phyloP scores from a whole-genome alignment of 2,888 invertebrate species.

The Scaptomyza polygonia region DNA sequence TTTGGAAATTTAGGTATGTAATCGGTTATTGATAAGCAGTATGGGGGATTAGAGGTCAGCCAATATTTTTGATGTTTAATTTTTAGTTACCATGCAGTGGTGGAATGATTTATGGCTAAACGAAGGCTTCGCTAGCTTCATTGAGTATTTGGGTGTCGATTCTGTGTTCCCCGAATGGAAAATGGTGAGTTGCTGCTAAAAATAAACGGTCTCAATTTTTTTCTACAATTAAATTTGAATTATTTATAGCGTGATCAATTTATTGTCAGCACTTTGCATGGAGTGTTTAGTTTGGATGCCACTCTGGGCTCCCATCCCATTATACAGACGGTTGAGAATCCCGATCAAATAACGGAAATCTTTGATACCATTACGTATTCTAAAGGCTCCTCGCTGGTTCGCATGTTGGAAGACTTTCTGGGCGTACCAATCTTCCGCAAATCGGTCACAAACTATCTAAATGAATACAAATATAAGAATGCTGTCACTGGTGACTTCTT shows the following conservation, averaged over 20 bases:
- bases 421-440: constrained; percentile 88
- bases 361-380: constrained; percentile 96
- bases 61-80: constrained; percentile 58
- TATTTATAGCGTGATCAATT: constrained; percentile 91
- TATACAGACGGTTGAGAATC: constrained; percentile 92
- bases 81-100: constrained; percentile 94
- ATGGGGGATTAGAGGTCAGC: neutral
- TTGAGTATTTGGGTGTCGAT: constrained; percentile 92
- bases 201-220: neutral
- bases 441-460: constrained; percentile 91
- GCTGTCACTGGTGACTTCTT: constrained; percentile 93
- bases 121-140: constrained; percentile 96
- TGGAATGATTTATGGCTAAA: constrained; percentile 98
- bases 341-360: constrained; percentile 95
- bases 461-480: constrained; percentile 89
- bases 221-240: neutral
- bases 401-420: constrained; percentile 94
- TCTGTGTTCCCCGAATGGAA: constrained; percentile 91
- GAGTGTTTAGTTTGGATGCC: constrained; percentile 90
- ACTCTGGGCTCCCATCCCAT: constrained; percentile 95
- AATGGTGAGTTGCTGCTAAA: constrained; percentile 86
- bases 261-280: constrained; percentile 89
- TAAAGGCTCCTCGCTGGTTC: constrained; percentile 94
- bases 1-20: constrained; percentile 92
- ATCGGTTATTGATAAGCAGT: constrained; percentile 7